These are phyloP conservation scores for Automeris io DNA, from an alignment of 2,888 invertebrate species.

Conservation along the genomic window DNA sequence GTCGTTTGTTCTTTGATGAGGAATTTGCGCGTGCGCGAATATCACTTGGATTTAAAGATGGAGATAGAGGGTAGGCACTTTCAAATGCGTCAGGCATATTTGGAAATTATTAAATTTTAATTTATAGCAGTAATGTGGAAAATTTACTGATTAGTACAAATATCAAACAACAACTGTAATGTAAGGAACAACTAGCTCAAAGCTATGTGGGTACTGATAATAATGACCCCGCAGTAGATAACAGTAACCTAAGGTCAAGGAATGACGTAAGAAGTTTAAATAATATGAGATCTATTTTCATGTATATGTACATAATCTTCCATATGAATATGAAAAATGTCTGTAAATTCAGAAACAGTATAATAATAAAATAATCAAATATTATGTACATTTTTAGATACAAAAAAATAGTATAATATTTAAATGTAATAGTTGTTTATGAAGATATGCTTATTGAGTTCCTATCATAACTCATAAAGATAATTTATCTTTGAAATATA, in stretches of 20 bases:
- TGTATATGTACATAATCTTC: too few relatives aligned
- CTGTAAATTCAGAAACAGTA: too few relatives aligned
- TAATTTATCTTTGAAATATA: too few relatives aligned
- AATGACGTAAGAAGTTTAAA: too few relatives aligned
- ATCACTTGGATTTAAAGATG: constrained; percentile 65
- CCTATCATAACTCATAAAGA: too few relatives aligned
- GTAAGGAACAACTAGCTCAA: constrained; percentile 24
- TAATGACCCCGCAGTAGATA: constrained; percentile 55
- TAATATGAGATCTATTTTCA: too few relatives aligned
- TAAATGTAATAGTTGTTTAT: too few relatives aligned
- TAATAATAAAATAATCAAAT: too few relatives aligned
- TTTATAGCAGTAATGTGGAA: constrained; percentile 8
- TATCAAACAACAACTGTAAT: constrained; percentile 29
- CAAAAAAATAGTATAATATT: too few relatives aligned
- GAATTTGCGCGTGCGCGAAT: constrained; percentile 79
- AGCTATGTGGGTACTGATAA: constrained; percentile 30
- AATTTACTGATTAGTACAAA: constrained; percentile 18
- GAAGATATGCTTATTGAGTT: too few relatives aligned
- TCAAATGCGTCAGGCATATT: constrained; percentile 79
- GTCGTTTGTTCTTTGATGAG: constrained; percentile 53
- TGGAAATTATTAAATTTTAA: constrained; percentile 12
- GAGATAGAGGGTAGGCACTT: constrained; percentile 72
- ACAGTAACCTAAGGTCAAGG: constrained; percentile 49
- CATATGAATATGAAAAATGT: too few relatives aligned
- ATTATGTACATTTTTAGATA: too few relatives aligned